Evolutionary conservation across 2,797 vertebrate species (phyloP).

Genomic region (Acanthopagrus latus): DNA sequence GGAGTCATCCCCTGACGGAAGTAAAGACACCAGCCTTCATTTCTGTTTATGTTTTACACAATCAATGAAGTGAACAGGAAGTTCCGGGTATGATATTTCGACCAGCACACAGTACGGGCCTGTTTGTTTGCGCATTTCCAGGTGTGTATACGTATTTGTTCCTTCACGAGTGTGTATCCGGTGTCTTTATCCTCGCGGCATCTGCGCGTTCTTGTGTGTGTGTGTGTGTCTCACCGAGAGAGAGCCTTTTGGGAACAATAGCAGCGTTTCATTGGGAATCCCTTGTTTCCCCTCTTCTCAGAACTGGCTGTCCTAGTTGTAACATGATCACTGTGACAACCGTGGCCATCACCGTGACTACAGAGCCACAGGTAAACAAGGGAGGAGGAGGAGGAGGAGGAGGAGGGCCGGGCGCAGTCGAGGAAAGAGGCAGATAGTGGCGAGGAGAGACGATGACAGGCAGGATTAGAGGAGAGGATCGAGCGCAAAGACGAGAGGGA

Average conservation of each 20-base stretch:
- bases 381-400: conserved; percentile 18
- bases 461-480: not conserved
- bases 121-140: not conserved
- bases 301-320: conserved; percentile 77
- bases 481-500: not conserved
- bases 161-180: conserved; percentile 35
- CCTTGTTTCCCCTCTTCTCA: conserved; percentile 72
- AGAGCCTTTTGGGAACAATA: conserved; percentile 78
- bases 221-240: conserved; percentile 42
- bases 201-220: conserved; percentile 29
- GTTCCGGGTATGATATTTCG: too few relatives aligned
- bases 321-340: conserved; percentile 78
- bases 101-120: not conserved
- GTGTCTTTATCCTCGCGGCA: conserved; percentile 30
- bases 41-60: too few relatives aligned
- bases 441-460: conserved; percentile 6
- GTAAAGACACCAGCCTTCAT: too few relatives aligned
- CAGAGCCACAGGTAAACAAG: conserved; percentile 78
- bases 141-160: conserved; percentile 33
- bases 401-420: not conserved
- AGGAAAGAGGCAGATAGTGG: conserved; percentile 11
- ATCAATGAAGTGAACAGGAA: too few relatives aligned
- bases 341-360: conserved; percentile 62
- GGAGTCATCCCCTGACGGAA: too few relatives aligned
- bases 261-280: conserved; percentile 76